Evolutionary conservation across 2,797 vertebrate genomes (phyloP), one percentile per base, ranked within the genome.

Genomic region (Coccyzus lansbergi): DNA sequence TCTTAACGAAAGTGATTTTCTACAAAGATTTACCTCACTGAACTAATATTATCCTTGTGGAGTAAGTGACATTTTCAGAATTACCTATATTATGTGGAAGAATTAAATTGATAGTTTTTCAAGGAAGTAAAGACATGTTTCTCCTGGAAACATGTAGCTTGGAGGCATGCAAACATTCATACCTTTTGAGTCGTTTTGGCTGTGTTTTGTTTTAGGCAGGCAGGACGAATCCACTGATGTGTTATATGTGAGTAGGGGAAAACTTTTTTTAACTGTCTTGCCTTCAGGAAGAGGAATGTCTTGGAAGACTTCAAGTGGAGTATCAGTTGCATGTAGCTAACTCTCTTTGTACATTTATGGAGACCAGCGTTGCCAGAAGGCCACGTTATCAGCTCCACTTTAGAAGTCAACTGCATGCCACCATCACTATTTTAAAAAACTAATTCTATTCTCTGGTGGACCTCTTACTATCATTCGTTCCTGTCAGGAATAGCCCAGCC

Each of bases 1-100:
- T 91, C 79, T 85, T 76, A 92, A 89, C 17, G 46, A 94, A 93
- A 91, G 84, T 51, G 53, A 78, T 94, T 96, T 95, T 95, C 94
- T 86, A 81, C 67, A 52, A 84, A 79, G 67, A 28, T 40, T 88
- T 93, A 53, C 51, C 96, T 93, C 74, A 63, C 72, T 72, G 34
- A 78, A 69, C 58, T 83, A 92, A 75, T 62, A 58, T 29, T 85
- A 71, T 71, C 34, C 29, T 87, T 42, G 28, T 33, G 51, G 62
- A 85, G 34, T 34, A n/a, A 83, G 20, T 63, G 76, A 17, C 49
- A 60, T 93, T 87, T 90, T 92, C 62, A 71, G 69, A 87, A 80
- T 85, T 92, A 75, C 58, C 60, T 75, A 0, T 74, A 24, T 78
- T 79, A 15, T 26, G 48, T 12, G 22, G 48, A 81, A 94, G 58